phyloP scores from a whole-genome alignment of 2,797 vertebrate genomes.

The Hypotaenidia okinawae region DNA sequence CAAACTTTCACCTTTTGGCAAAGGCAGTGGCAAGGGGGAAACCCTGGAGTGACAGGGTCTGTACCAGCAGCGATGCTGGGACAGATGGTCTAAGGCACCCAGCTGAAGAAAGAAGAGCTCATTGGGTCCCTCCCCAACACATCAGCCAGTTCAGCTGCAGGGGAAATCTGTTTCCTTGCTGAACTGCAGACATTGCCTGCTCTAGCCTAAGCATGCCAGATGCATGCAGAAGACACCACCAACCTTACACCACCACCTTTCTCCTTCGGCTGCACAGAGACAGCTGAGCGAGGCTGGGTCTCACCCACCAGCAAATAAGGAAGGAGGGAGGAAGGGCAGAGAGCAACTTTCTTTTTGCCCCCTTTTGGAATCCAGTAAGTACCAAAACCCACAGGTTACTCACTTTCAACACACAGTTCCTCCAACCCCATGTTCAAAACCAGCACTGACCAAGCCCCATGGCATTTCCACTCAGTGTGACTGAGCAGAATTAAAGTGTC shows the following conservation, averaged over 20 bases:
- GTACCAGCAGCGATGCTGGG: background rate
- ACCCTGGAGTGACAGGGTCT: background rate
- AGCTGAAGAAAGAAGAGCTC: background rate
- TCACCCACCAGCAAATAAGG: rapidly evolving
- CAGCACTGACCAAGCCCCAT: background rate
- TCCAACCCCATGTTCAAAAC: background rate
- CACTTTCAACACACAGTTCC: background rate
- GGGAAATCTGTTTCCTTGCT: background rate
- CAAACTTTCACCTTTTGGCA: background rate
- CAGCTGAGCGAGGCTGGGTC: rapidly evolving
- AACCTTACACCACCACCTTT: background rate
- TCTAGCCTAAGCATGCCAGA: too few relatives aligned
- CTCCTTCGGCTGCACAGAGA: background rate
- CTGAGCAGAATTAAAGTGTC: background rate
- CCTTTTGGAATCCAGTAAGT: background rate
- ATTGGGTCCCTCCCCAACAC: background rate
- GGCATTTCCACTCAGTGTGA: rapidly evolving
- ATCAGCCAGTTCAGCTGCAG: background rate
- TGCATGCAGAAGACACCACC: background rate
- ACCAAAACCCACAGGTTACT: background rate
- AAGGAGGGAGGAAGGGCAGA: background rate
- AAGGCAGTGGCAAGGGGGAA: background rate
- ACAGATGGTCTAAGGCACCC: background rate
- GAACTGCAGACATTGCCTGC: background rate
- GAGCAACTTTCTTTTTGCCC: background rate